A percentile compares a stretch with the other conserved stretches of the same genome.
Evolutionary conservation across 30 jellyfish, hydroid and myxozoan species (phyloP).

Genomic region (Clytia hemisphaerica): DNA sequence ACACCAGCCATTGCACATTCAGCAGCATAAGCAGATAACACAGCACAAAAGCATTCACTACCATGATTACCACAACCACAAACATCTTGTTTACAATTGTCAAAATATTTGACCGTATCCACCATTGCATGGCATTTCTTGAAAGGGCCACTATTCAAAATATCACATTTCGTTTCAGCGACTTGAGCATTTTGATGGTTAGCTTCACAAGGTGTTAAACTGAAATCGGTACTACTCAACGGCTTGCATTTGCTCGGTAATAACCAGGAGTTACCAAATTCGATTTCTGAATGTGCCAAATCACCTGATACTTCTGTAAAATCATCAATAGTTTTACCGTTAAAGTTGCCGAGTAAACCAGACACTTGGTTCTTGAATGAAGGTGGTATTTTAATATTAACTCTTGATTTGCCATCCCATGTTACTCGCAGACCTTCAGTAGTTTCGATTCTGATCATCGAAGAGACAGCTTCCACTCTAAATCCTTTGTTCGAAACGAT

Average conservation of each 20-base stretch:
- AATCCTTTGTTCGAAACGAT: slow-evolving; percentile 23
- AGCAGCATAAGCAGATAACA: slow-evolving; percentile 55
- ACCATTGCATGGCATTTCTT: slow-evolving; percentile 49
- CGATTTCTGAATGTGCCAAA: slow-evolving; percentile 43
- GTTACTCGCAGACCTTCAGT: slow-evolving; percentile 26
- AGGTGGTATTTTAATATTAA: slow-evolving; percentile 38
- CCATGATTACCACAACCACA: slow-evolving; percentile 63
- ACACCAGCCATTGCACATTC: slow-evolving; percentile 70
- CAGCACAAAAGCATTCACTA: slow-evolving; percentile 57
- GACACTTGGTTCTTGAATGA: slow-evolving; percentile 30
- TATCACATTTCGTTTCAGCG: slow-evolving; percentile 65
- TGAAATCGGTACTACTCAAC: neutral
- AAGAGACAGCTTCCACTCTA: slow-evolving; percentile 23
- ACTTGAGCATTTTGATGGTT: slow-evolving; percentile 52
- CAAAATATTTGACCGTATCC: slow-evolving; percentile 65
- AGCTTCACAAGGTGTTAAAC: slow-evolving; percentile 26
- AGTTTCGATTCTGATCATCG: slow-evolving; percentile 38
- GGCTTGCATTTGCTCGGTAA: slow-evolving; percentile 8
- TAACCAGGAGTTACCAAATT: slow-evolving; percentile 83
- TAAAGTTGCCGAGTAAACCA: slow-evolving; percentile 77
- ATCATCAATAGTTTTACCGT: slow-evolving; percentile 69
- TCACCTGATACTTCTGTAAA: slow-evolving; percentile 57
- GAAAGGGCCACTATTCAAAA: slow-evolving; percentile 36
- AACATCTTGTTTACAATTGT: slow-evolving; percentile 62
- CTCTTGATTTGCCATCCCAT: slow-evolving; percentile 55